These are phyloP conservation scores for Xylocopa sonorina DNA, from an alignment of 1,140 invertebrate genomes.

Conservation along the genomic window DNA sequence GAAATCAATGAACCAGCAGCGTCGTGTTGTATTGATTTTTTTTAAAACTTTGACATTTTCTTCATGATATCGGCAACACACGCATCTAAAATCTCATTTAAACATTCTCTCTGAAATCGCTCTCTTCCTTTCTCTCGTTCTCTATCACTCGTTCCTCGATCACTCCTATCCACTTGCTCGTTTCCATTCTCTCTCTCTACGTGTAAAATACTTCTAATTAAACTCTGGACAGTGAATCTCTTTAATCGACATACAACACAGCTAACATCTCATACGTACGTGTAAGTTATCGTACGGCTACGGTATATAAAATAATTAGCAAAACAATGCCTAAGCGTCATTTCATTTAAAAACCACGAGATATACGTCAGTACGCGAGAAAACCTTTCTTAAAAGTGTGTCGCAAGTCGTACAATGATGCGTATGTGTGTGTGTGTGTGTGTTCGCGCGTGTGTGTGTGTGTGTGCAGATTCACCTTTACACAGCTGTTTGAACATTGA, in stretches of 20 bases:
- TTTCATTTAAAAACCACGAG: slow-evolving; percentile 61
- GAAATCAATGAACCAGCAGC: slow-evolving; percentile 48
- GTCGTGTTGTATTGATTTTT: slow-evolving; percentile 2
- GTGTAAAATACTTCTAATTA: slow-evolving; percentile 67
- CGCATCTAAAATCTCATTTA: slow-evolving; percentile 15
- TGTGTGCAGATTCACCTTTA: slow-evolving; percentile 1
- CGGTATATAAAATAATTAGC: slow-evolving; percentile 64
- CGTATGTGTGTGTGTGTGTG: too few relatives aligned
- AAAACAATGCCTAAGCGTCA: slow-evolving; percentile 69
- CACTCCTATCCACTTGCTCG: background rate
- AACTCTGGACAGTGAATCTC: slow-evolving; percentile 66
- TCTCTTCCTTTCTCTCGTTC: background rate
- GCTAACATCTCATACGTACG: slow-evolving; percentile 55
- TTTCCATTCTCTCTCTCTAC: slow-evolving; percentile 40
- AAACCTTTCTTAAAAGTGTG: background rate
- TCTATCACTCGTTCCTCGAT: background rate
- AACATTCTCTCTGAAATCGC: background rate
- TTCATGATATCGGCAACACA: slow-evolving; percentile 53
- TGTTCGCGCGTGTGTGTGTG: too few relatives aligned
- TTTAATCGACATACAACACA: slow-evolving; percentile 66
- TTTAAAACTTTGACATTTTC: slow-evolving; percentile 9
- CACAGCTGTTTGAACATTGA: slow-evolving; percentile 20
- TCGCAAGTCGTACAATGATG: slow-evolving; percentile 20
- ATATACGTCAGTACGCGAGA: slow-evolving; percentile 39
- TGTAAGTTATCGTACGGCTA: slow-evolving; percentile 50